A percentile compares a stretch with the other conserved stretches of the same genome.
Conservation (phyloP, 2,888 invertebrate genomes). For the Cynaeus angustus region DNA sequence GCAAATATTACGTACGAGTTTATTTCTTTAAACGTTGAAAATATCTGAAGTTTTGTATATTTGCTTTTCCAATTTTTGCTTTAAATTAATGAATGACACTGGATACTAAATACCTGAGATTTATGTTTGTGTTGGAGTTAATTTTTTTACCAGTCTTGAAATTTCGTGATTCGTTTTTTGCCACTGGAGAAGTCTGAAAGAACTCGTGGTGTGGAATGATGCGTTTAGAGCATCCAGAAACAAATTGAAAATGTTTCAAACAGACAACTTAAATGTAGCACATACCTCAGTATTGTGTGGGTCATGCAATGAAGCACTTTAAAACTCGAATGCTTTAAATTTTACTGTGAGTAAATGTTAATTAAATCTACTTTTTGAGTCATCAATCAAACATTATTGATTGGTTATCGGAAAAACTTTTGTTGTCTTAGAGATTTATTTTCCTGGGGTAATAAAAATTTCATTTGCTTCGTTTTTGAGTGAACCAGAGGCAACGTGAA, state of each 20-base stretch:
- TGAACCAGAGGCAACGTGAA: not conserved
- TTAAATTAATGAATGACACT: no score
- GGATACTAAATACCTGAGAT: no score
- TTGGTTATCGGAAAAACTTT: no score
- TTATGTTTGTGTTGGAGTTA: no score
- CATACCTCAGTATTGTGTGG: constrained; percentile 12
- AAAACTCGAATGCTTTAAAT: not conserved
- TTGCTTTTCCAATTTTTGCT: no score
- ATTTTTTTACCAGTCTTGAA: no score
- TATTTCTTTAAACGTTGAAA: no score
- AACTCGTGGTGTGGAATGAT: constrained; percentile 23
- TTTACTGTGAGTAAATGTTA: not conserved
- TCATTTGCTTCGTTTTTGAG: not conserved
- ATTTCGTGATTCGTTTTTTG: not conserved
- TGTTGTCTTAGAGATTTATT: not conserved
- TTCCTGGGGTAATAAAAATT: constrained; percentile 2
- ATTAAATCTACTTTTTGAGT: not conserved
- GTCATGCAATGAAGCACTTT: constrained; percentile 8
- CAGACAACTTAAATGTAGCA: constrained; percentile 13
- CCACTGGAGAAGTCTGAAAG: constrained; percentile 14
- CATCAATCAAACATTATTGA: no score
- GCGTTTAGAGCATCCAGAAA: constrained; percentile 6
- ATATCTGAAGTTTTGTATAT: no score
- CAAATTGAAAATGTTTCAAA: constrained; percentile 31
- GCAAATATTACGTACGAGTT: no score